These are phyloP conservation scores for human (Homo sapiens) DNA, from an alignment of 2,113 vertebrate species.

Conservation along the genomic window DNA sequence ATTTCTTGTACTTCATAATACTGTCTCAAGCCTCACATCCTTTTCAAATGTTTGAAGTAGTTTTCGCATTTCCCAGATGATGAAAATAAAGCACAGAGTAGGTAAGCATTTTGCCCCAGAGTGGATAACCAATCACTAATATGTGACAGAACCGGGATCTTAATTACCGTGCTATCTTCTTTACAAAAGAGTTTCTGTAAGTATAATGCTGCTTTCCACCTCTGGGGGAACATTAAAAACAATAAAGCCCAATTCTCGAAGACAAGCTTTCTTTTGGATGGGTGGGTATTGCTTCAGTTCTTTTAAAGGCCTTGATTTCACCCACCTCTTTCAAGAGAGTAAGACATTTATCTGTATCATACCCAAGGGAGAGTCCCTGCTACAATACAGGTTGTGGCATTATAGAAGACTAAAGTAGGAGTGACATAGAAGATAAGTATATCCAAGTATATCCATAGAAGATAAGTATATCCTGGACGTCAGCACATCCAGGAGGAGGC, in stretches of 20 bases:
- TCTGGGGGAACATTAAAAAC: not conserved
- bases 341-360: not conserved
- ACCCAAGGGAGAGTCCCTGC: not conserved
- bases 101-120: not conserved
- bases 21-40: not conserved
- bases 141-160: not conserved
- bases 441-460: not conserved
- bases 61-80: not conserved
- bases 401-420: not conserved
- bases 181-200: not conserved
- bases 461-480: not conserved
- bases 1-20: not conserved
- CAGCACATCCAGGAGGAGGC: not conserved
- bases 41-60: not conserved
- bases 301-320: not conserved
- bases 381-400: not conserved
- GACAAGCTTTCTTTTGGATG: not conserved
- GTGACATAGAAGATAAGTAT: not conserved
- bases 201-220: not conserved
- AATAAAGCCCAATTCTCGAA: not conserved
- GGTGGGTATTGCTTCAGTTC: not conserved
- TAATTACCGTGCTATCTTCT: not conserved
- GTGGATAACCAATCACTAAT: not conserved
- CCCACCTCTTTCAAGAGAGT: not conserved
- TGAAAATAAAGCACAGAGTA: not conserved